A percentile compares a stretch with the other conserved stretches of the same genome.
Evolutionary conservation across 2,888 invertebrate species (phyloP).

Genomic region (Lasioglossum lativentre): DNA sequence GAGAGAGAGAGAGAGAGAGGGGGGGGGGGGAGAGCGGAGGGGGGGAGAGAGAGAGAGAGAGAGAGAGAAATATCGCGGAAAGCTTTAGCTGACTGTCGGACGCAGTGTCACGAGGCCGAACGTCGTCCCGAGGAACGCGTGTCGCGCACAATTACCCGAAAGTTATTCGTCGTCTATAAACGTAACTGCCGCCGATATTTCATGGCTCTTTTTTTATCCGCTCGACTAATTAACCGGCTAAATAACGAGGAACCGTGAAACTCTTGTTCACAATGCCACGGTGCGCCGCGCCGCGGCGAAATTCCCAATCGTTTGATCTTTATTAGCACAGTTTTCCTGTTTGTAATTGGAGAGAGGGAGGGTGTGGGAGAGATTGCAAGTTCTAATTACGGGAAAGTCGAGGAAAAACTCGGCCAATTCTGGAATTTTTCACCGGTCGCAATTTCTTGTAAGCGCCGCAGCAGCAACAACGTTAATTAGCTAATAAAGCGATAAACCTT

Average conservation of each 20-base stretch:
- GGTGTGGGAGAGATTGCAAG: not conserved
- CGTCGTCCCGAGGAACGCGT: not conserved
- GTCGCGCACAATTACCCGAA: not conserved
- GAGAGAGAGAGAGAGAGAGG: not conserved
- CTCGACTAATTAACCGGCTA: not conserved
- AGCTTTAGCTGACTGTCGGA: not conserved
- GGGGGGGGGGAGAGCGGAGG: too few species aligned
- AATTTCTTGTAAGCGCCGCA: not conserved
- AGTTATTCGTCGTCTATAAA: not conserved
- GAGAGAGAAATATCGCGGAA: not conserved
- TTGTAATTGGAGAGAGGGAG: not conserved
- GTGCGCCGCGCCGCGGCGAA: not conserved
- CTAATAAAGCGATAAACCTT: not conserved
- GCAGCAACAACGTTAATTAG: not conserved
- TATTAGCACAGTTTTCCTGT: conserved; percentile 6
- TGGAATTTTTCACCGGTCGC: not conserved
- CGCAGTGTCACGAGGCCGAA: not conserved
- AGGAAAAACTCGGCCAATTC: not conserved
- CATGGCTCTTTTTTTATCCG: not conserved
- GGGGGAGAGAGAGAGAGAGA: not conserved
- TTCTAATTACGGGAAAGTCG: not conserved
- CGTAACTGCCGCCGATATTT: not conserved
- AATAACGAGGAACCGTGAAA: not conserved
- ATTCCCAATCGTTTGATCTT: conserved; percentile 18
- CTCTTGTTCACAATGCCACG: not conserved